A percentile compares a stretch with the other conserved stretches of the same genome.
Conservation (phyloP, 2,888 invertebrate genomes). For the Trimorus sp. region DNA sequence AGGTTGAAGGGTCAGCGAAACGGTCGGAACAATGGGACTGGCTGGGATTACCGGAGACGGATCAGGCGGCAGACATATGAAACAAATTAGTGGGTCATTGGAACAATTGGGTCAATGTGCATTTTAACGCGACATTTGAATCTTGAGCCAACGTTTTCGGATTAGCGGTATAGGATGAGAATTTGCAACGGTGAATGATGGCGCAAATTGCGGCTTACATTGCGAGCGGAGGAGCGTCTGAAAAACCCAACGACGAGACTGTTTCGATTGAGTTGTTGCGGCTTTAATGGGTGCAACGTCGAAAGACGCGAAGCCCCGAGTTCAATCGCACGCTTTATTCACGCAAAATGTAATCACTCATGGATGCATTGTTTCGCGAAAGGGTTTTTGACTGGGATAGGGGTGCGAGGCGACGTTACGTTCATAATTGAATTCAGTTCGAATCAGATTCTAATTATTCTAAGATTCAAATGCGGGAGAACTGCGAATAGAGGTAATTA, state of each 20-base stretch:
- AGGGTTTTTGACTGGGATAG: not conserved
- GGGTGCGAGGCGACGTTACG: constrained; percentile 7
- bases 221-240: too few species aligned
- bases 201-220: not conserved
- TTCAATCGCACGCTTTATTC: not conserved
- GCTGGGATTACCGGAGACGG: constrained; percentile 32
- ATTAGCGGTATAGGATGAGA: not conserved
- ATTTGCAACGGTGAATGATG: not conserved
- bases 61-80: constrained; percentile 38
- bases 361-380: constrained; percentile 12
- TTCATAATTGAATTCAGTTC: constrained; percentile 19
- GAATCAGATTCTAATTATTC: constrained; percentile 19
- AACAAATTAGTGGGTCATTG: constrained; percentile 52
- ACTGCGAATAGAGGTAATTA: constrained; percentile 18
- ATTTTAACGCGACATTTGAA: constrained; percentile 34
- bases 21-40: constrained; percentile 37
- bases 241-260: too few species aligned
- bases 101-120: constrained; percentile 48
- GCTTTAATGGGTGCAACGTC: too few species aligned
- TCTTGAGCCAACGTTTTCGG: constrained; percentile 20
- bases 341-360: constrained; percentile 5
- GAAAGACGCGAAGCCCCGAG: too few species aligned
- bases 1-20: constrained; percentile 40
- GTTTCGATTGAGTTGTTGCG: too few species aligned
- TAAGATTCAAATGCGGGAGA: constrained; percentile 10